Evolutionary conservation across 2,797 vertebrate genomes (phyloP).

Genomic region (Erpetoichthys calabaricus): DNA sequence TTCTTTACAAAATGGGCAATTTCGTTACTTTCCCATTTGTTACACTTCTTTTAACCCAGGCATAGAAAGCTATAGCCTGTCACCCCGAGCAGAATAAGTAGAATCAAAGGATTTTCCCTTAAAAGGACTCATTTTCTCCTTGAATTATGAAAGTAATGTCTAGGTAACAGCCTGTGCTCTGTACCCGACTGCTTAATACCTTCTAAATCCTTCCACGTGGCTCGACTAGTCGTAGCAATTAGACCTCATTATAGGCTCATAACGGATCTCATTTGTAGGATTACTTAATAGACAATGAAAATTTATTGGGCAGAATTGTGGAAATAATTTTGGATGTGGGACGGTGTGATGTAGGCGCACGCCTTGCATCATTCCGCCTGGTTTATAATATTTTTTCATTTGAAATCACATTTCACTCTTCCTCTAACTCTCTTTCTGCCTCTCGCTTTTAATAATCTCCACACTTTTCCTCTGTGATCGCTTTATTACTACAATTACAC

Average conservation of each 20-base stretch:
- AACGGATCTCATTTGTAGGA: constrained; percentile 92
- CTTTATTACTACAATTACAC: constrained; percentile 79
- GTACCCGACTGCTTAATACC: constrained; percentile 93
- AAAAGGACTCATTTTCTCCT: constrained; percentile 98
- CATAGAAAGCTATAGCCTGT: constrained; percentile 61
- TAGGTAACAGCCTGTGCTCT: constrained; percentile 95
- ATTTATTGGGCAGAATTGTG: constrained; percentile 93
- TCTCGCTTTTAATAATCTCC: constrained; percentile 17
- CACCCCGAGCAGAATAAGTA: constrained; percentile 69
- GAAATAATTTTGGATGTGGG: constrained; percentile 71
- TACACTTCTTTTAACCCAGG: constrained; percentile 53
- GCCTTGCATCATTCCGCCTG: constrained; percentile 68
- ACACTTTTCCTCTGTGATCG: constrained; percentile 35
- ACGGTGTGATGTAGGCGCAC: constrained; percentile 60
- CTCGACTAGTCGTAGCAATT: constrained; percentile 89
- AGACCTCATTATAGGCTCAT: constrained; percentile 99
- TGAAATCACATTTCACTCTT: constrained; percentile 32
- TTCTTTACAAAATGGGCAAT: constrained; percentile 43
- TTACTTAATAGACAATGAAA: constrained; percentile 96
- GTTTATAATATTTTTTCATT: constrained; percentile 37
- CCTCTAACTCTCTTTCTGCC: constrained; percentile 25
- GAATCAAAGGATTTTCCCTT: constrained; percentile 82
- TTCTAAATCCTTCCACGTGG: constrained; percentile 99
- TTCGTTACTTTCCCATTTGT: constrained; percentile 55
- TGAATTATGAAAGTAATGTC: constrained; percentile 98